Percentiles rank a stretch among this genome's conserved stretches.
These are phyloP conservation scores for Pelmatolapia mariae DNA, from an alignment of 2,113 vertebrate genomes.

Conservation along the genomic window DNA sequence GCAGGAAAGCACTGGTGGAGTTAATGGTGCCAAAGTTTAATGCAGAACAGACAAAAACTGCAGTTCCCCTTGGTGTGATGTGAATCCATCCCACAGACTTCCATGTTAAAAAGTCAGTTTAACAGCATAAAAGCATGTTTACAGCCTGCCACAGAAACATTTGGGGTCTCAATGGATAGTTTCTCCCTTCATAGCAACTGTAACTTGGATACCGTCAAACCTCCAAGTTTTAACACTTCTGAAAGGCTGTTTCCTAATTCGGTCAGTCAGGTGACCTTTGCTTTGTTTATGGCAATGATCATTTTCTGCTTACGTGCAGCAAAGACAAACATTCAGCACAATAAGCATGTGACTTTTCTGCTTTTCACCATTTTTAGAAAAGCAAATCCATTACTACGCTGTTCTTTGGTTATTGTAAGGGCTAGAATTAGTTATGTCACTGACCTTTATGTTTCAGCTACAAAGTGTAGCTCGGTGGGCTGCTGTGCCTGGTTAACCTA, in stretches of 20 bases:
- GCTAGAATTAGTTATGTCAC: background rate
- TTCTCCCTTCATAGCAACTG: rapidly evolving
- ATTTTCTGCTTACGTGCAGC: background rate
- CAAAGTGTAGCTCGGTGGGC: background rate
- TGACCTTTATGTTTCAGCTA: background rate
- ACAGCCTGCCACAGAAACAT: rapidly evolving
- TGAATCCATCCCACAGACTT: background rate
- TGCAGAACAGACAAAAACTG: background rate
- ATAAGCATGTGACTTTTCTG: background rate
- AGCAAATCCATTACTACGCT: background rate
- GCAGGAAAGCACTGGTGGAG: background rate
- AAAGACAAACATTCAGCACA: background rate
- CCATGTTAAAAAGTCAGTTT: background rate
- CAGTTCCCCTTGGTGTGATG: background rate
- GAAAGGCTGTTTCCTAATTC: background rate
- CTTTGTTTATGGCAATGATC: background rate
- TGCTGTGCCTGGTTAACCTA: background rate
- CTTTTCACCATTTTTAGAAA: background rate
- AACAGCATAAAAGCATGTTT: background rate
- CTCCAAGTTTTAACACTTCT: background rate
- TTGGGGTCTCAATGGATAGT: rapidly evolving
- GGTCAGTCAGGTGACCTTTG: background rate
- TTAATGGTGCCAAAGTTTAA: background rate
- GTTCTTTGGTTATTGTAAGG: background rate
- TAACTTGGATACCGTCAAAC: background rate